These are phyloP conservation scores for Peromyscus polionotus DNA, from an alignment of 2,113 vertebrate species.

Conservation along the genomic window DNA sequence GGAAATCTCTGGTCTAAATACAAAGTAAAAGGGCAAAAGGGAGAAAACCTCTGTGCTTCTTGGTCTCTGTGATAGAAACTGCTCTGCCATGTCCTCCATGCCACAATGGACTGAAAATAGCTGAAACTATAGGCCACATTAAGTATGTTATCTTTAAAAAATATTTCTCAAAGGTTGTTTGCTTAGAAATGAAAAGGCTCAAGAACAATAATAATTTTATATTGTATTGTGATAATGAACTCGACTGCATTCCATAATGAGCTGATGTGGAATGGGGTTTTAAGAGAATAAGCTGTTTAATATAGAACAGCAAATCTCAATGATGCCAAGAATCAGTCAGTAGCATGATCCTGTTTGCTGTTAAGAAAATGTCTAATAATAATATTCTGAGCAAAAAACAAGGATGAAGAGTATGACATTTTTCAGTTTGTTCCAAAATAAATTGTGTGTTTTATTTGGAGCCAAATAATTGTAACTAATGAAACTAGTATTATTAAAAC, in stretches of 20 bases:
- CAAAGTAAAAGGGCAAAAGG: not conserved
- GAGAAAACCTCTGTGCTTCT: not conserved
- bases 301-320: not conserved
- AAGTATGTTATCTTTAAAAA: not conserved
- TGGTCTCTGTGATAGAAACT: too few species aligned
- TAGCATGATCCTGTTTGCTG: not conserved
- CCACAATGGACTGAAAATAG: too few species aligned
- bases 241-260: not conserved
- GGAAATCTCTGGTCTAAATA: not conserved
- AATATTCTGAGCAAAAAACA: not conserved
- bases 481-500: not conserved
- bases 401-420: not conserved
- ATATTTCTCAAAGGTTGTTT: not conserved
- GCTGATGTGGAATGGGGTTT: not conserved
- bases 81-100: rapidly evolving
- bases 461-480: not conserved
- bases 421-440: not conserved
- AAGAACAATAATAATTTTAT: not conserved
- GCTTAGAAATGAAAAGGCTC: not conserved
- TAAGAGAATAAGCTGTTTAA: not conserved
- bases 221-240: not conserved
- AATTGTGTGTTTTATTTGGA: not conserved
- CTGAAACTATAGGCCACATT: too few species aligned
- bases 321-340: not conserved
- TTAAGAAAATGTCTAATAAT: not conserved